A percentile compares a stretch with the other conserved stretches of the same genome.
Conservation (phyloP, 2,113 vertebrate genomes). For the Emydura subglobosa region DNA sequence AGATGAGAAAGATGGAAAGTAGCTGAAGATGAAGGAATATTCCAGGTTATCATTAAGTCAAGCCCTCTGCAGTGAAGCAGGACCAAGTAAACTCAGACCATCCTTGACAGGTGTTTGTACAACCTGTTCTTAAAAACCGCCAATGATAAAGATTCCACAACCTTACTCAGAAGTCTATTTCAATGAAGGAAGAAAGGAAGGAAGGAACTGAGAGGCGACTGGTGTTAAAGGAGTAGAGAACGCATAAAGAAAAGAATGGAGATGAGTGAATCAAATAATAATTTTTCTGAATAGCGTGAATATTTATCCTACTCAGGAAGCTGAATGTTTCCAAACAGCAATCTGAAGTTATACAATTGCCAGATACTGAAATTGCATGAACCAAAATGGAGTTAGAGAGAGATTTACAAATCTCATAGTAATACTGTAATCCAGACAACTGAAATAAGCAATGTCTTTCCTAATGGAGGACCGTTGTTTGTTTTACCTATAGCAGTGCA, state of each 20-base stretch:
- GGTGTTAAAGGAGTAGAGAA: not conserved
- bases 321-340: not conserved
- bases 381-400: fast-evolving
- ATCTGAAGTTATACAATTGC: not conserved
- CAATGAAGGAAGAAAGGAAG: not conserved
- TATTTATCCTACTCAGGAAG: not conserved
- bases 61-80: not conserved
- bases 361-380: not conserved
- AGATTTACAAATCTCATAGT: not conserved
- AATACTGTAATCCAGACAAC: not conserved
- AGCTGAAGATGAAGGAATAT: not conserved
- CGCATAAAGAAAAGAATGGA: not conserved
- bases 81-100: not conserved
- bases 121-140: not conserved
- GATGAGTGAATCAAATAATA: not conserved
- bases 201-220: not conserved
- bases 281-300: not conserved
- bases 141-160: not conserved
- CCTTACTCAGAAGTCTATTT: not conserved
- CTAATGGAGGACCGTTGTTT: not conserved
- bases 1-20: not conserved
- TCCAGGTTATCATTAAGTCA: not conserved
- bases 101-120: not conserved
- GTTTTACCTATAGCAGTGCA: too few relatives aligned
- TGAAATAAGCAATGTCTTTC: not conserved